Percentiles rank a stretch among this genome's conserved stretches.
Conservation (phyloP, 2,888 invertebrate genomes). For the Habroteleia sp. region DNA sequence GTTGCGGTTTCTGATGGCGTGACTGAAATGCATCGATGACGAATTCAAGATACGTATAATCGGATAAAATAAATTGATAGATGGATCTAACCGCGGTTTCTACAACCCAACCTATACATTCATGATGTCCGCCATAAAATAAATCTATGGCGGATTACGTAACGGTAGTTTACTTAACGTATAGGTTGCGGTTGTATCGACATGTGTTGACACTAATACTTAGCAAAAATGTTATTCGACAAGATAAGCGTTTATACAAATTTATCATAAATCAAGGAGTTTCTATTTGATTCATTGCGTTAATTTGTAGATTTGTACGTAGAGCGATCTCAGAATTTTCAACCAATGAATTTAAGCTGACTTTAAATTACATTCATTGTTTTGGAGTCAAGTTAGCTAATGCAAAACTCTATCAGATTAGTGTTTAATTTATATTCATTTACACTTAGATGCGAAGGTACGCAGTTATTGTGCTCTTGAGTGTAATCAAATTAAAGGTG, state of each 20-base stretch:
- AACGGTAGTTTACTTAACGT: slow-evolving; percentile 43
- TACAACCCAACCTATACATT: slow-evolving; percentile 68
- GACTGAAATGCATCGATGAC: slow-evolving; percentile 68
- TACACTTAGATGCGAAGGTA: neutral
- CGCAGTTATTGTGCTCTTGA: no score
- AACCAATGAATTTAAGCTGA: neutral
- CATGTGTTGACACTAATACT: slow-evolving; percentile 70
- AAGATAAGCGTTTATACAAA: slow-evolving; percentile 44
- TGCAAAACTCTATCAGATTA: slow-evolving; percentile 6
- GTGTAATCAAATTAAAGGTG: no score
- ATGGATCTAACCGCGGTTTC: slow-evolving; percentile 71
- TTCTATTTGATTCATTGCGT: slow-evolving; percentile 3
- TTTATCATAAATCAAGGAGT: slow-evolving; percentile 33
- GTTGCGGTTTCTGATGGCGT: slow-evolving; percentile 25
- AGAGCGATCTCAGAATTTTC: no score
- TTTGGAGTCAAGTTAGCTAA: no score
- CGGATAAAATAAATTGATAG: slow-evolving; percentile 77
- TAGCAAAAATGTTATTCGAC: slow-evolving; percentile 63
- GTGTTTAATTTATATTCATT: slow-evolving; percentile 11
- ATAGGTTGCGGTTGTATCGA: slow-evolving; percentile 29
- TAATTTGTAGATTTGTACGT: slow-evolving; percentile 4
- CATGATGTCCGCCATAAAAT: slow-evolving; percentile 73
- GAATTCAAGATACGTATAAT: slow-evolving; percentile 74
- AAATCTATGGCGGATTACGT: slow-evolving; percentile 73
- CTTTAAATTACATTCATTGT: no score